phyloP scores from a whole-genome alignment of 2,888 invertebrate genomes.

The Drosophila paranaensis region DNA sequence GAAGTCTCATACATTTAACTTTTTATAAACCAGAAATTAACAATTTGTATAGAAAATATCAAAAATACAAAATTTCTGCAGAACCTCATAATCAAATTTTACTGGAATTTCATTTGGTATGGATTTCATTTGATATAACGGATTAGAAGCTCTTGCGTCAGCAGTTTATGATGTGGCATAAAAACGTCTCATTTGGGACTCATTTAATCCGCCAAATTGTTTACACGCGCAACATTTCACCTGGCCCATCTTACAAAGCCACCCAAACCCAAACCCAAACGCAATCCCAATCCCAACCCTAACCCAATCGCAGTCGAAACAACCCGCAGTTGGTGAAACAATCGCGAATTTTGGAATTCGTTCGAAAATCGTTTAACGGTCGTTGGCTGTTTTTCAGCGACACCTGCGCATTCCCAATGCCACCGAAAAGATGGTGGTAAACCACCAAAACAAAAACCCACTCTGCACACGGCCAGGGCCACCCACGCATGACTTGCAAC shows the following conservation, averaged over 20 bases:
- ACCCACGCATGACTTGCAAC: constrained; percentile 63
- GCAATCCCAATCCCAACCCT: constrained; percentile 7
- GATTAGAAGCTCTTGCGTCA: constrained; percentile 45
- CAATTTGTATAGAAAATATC: neutral
- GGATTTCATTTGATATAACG: constrained; percentile 8
- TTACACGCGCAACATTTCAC: constrained; percentile 52
- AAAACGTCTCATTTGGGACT: constrained; percentile 79
- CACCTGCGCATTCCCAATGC: constrained; percentile 75
- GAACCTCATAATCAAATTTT: constrained; percentile 4
- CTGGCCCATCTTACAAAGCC: neutral
- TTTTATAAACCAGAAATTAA: no score
- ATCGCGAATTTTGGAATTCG: constrained; percentile 80
- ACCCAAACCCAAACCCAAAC: constrained; percentile 1
- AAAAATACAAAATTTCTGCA: rapidly evolving
- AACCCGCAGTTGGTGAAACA: constrained; percentile 49
- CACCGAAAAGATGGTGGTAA: constrained; percentile 3
- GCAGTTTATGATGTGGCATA: constrained; percentile 70
- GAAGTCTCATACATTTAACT: no score
- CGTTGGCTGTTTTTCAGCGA: constrained; percentile 65
- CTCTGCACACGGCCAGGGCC: neutral
- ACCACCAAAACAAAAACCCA: neutral
- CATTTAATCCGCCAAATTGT: constrained; percentile 80
- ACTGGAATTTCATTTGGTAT: constrained; percentile 4
- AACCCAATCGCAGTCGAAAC: constrained; percentile 29
- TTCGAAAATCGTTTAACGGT: constrained; percentile 79